A percentile compares a stretch with the other conserved stretches of the same genome.
Evolutionary conservation across 2,888 invertebrate genomes (phyloP).

Genomic region (Lomographa bimaculata): DNA sequence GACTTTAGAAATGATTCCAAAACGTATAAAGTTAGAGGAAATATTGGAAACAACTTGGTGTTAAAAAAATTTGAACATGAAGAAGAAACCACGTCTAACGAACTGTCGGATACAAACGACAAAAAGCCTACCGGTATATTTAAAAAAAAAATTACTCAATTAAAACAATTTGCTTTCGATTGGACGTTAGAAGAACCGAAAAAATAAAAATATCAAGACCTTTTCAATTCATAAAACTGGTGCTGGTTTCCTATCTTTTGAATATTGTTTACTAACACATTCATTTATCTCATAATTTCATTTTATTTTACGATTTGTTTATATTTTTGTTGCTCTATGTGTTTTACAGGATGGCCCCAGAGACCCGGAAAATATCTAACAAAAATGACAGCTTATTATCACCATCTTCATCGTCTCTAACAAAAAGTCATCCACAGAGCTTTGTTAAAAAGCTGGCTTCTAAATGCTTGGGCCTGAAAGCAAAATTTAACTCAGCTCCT

Average conservation of each 20-base stretch:
- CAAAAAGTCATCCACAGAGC: slow-evolving; percentile 72
- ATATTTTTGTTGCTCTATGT: slow-evolving; percentile 73
- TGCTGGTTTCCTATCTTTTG: slow-evolving; percentile 20
- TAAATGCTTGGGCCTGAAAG: slow-evolving; percentile 78
- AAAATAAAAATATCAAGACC: too few species aligned
- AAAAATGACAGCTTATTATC: slow-evolving; percentile 68
- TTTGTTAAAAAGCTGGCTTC: slow-evolving; percentile 82
- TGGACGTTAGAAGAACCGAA: too few species aligned
- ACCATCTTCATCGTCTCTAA: slow-evolving; percentile 74
- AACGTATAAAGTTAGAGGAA: slow-evolving; percentile 23
- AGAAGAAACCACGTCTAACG: slow-evolving; percentile 2
- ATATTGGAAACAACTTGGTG: slow-evolving; percentile 7
- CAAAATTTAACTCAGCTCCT: slow-evolving; percentile 79
- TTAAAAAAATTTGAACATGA: slow-evolving; percentile 6
- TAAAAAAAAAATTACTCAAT: slow-evolving; percentile 54
- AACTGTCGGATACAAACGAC: slow-evolving; percentile 2
- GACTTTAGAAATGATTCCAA: slow-evolving; percentile 26
- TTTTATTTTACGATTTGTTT: slow-evolving; percentile 43
- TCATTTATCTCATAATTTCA: slow-evolving; percentile 22
- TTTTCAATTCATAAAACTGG: slow-evolving; percentile 4
- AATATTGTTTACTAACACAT: slow-evolving; percentile 6
- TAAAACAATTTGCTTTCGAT: slow-evolving; percentile 50
- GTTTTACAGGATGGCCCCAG: slow-evolving; percentile 80
- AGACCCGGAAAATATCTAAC: slow-evolving; percentile 77
- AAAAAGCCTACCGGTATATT: slow-evolving; percentile 31